These are phyloP conservation scores for Callopanchax toddi DNA, from an alignment of 2,113 vertebrate species.

Conservation along the genomic window DNA sequence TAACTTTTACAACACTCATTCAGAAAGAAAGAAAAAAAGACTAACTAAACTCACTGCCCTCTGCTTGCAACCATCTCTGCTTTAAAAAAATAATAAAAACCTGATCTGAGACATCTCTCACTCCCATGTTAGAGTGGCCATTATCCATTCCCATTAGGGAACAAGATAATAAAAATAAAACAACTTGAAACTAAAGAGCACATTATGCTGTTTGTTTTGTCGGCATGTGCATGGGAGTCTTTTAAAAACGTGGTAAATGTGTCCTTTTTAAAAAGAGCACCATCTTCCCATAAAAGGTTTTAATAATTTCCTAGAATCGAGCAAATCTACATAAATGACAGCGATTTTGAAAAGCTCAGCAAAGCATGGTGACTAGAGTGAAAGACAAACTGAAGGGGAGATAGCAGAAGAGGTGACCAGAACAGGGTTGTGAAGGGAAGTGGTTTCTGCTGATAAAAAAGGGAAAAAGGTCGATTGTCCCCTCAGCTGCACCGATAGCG, in stretches of 20 bases:
- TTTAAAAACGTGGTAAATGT: constrained; percentile 21
- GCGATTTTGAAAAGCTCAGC: constrained; percentile 9
- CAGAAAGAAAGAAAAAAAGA: too few species aligned
- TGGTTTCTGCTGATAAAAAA: constrained; percentile 68
- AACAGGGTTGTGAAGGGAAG: constrained; percentile 50
- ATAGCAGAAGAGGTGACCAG: constrained; percentile 19
- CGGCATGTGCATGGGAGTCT: not conserved
- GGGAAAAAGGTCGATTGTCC: constrained; percentile 69
- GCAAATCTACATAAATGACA: constrained; percentile 14
- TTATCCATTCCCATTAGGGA: constrained; percentile 4
- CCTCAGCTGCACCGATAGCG: constrained; percentile 59
- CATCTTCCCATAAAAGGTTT: constrained; percentile 8
- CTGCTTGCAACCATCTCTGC: too few species aligned
- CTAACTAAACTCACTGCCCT: too few species aligned
- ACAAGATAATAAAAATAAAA: constrained; percentile 35
- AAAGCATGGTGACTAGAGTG: constrained; percentile 23
- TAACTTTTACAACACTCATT: too few species aligned
- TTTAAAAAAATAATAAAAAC: too few species aligned
- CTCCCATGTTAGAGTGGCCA: not conserved
- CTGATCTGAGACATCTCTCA: too few species aligned
- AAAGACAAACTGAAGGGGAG: constrained; percentile 12
- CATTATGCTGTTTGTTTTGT: not conserved
- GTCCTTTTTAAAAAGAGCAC: constrained; percentile 29
- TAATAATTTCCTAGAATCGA: constrained; percentile 23
- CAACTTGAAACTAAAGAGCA: constrained; percentile 38